These are phyloP conservation scores for Indicator maculatus DNA, from an alignment of 2,113 vertebrate species.

Conservation along the genomic window DNA sequence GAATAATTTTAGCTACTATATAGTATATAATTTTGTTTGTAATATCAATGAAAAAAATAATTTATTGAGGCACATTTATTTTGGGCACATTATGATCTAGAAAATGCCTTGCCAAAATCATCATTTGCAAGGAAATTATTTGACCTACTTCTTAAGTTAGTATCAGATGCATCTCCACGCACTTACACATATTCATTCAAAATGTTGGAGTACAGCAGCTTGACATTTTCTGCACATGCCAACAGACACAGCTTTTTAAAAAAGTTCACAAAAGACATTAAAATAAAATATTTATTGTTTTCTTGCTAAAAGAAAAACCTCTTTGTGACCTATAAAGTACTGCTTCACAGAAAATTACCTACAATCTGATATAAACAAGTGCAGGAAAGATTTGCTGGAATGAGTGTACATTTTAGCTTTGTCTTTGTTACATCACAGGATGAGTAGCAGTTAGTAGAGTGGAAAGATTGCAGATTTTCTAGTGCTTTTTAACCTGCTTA, in stretches of 20 bases:
- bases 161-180: background rate
- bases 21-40: background rate
- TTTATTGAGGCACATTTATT: background rate
- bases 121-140: background rate
- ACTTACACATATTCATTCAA: background rate
- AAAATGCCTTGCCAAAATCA: background rate
- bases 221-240: constrained; percentile 65
- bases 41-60: background rate
- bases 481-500: constrained; percentile 48
- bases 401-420: constrained; percentile 57
- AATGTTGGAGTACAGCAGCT: constrained; percentile 58
- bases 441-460: constrained; percentile 70
- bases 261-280: constrained; percentile 57
- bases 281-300: constrained; percentile 74
- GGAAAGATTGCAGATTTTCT: constrained; percentile 55
- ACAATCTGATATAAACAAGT: constrained; percentile 56
- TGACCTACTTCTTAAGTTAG: constrained; percentile 5
- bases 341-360: constrained; percentile 63
- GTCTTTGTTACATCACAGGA: constrained; percentile 32
- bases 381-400: constrained; percentile 47
- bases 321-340: constrained; percentile 5
- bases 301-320: constrained; percentile 53
- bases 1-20: background rate
- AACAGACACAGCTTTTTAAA: constrained; percentile 68
- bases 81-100: background rate